These are phyloP conservation scores for Eurois occulta DNA, from an alignment of 2,888 invertebrate genomes.

Conservation along the genomic window DNA sequence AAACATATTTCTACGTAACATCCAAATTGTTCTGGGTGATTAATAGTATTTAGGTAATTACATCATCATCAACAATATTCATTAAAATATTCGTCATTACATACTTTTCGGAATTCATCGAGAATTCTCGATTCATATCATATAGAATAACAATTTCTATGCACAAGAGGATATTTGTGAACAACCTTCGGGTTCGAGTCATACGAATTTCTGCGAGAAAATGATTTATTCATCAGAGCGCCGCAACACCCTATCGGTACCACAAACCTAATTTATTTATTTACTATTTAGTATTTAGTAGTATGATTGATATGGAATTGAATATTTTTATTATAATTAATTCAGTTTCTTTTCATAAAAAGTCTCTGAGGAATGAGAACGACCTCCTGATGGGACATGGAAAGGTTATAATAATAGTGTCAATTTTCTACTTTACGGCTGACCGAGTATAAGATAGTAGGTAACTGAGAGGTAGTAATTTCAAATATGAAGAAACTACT, in stretches of 20 bases:
- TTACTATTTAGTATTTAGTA: too few relatives aligned
- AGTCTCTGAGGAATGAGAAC: constrained; percentile 37
- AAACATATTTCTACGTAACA: neutral
- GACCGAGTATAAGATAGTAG: neutral
- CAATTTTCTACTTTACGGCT: neutral
- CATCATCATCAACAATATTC: neutral
- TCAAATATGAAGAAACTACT: constrained; percentile 27
- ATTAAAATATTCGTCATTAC: constrained; percentile 21
- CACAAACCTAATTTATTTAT: constrained; percentile 70
- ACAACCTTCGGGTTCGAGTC: constrained; percentile 64
- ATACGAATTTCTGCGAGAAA: constrained; percentile 65
- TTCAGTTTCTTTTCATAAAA: constrained; percentile 47
- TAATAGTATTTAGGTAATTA: neutral
- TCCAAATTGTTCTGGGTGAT: neutral
- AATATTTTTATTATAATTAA: constrained; percentile 68
- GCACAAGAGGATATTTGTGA: constrained; percentile 63
- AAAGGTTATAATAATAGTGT: neutral
- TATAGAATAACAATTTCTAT: constrained; percentile 67
- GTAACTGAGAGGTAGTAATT: constrained; percentile 6
- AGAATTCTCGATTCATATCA: constrained; percentile 60
- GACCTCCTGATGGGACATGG: constrained; percentile 5
- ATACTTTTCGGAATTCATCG: constrained; percentile 22
- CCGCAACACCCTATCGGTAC: constrained; percentile 63
- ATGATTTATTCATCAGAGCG: constrained; percentile 74
- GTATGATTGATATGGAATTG: constrained; percentile 66